Base-by-base conservation (phyloP, 2,888 invertebrate species). In the Xanthorhoe spadicearia region DNA sequence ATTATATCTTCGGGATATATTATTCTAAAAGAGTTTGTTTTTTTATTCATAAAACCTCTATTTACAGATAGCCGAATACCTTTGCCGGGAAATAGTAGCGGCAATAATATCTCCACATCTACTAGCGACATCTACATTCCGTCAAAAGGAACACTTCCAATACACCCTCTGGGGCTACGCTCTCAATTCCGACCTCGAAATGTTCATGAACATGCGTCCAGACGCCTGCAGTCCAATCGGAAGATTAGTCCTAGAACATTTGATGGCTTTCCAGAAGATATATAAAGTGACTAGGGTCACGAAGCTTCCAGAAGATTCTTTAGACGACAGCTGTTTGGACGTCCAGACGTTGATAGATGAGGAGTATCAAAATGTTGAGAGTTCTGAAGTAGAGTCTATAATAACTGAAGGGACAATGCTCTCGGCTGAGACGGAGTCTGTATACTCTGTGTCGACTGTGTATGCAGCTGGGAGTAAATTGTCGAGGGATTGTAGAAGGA, bases 81-180 rank as follows among this genome's bases (percentile, higher is more conserved):
- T 96, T 0, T 94, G 95, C 74, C 93, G 94, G 66, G 95, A 95
- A 87, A 93, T 96, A 79, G 94, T 95, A 28, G 90, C 89, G 43
- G 92, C 94, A 0, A 92, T 94, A 28, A 92, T 92, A 76, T 93
- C 93, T 0, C 93, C 93, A 0, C 93, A 93, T 64, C 77, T 93
- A 5, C 83, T 92, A 1, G 90, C 92, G 72, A 92, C 91, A 1
- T 92, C 93, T 0, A 88, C 92, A 3, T 93, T 93, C 79, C 81
- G 91, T 59, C 93, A 93, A 66, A 93, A 93, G 46, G 93, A 93
- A 66, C 93, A 93, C 70, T 93, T 93, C 66, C 92, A 92, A 70
- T 94, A 94, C 79, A 90, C 94, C 0, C 77, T 94, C 0, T 94
- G 94, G 94, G 94, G 94, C 0, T 94, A 94, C 78, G 87, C 93